Percentiles rank a stretch among this genome's conserved stretches.
Conservation (phyloP, 1,140 invertebrate species). For the Aphaenogaster floridana region DNA sequence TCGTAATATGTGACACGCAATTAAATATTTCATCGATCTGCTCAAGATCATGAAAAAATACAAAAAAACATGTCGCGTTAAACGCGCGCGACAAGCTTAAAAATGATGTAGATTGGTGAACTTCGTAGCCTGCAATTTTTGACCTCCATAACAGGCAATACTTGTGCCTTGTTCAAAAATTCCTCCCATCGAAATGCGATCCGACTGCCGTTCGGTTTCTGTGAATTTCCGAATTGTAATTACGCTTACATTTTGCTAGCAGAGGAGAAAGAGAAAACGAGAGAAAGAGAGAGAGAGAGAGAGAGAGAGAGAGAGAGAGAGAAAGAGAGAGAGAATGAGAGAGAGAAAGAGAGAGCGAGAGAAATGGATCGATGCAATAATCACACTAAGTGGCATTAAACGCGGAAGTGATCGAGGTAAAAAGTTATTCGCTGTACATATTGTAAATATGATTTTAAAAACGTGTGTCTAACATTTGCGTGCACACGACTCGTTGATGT, state of each 20-base stretch:
- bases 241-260: slow-evolving; percentile 40
- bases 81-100: background rate
- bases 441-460: slow-evolving; percentile 52
- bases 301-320: background rate
- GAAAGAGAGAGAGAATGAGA: background rate
- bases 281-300: background rate
- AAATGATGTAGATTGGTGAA: background rate
- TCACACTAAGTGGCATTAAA: slow-evolving; percentile 62
- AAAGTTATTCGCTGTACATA: slow-evolving; percentile 53
- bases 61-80: slow-evolving; percentile 62
- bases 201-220: slow-evolving; percentile 35
- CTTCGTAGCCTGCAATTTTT: slow-evolving; percentile 30
- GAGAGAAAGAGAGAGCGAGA: background rate
- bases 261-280: background rate
- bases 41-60: slow-evolving; percentile 56
- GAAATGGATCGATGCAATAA: slow-evolving; percentile 56
- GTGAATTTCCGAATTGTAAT: slow-evolving; percentile 39
- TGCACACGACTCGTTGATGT: slow-evolving; percentile 35
- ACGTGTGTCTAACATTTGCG: slow-evolving; percentile 36
- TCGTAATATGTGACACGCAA: background rate
- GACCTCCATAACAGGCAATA: slow-evolving; percentile 43
- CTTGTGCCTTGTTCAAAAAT: slow-evolving; percentile 60
- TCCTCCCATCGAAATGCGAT: background rate
- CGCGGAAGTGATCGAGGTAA: slow-evolving; percentile 46
- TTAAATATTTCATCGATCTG: slow-evolving; percentile 25